Percentiles rank a stretch among this genome's conserved stretches.
These are phyloP conservation scores for Laspeyria flexula DNA, from an alignment of 2,888 invertebrate genomes.

Conservation along the genomic window DNA sequence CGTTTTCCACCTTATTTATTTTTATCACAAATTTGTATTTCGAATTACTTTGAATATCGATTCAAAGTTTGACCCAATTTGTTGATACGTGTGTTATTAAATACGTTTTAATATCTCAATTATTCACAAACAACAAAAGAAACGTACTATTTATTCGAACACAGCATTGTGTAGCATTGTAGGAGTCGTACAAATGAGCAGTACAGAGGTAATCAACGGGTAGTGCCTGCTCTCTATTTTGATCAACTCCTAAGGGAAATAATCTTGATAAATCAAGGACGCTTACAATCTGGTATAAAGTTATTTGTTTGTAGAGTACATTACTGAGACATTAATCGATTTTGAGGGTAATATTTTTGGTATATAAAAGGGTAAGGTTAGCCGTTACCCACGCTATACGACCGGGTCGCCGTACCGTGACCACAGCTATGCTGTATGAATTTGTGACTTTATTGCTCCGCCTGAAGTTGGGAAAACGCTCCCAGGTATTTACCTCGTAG, in stretches of 20 bases:
- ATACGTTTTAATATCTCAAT: no score
- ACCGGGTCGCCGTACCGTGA: constrained; percentile 31
- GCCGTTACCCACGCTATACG: constrained; percentile 26
- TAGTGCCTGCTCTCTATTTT: constrained; percentile 1
- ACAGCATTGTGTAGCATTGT: neutral
- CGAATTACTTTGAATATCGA: no score
- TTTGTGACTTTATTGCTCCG: constrained; percentile 35
- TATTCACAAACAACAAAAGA: neutral
- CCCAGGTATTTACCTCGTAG: constrained; percentile 39
- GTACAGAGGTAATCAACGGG: constrained; percentile 2
- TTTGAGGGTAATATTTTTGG: constrained; percentile 20
- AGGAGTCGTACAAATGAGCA: neutral
- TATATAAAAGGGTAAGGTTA: constrained; percentile 23
- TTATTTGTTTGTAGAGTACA: constrained; percentile 4
- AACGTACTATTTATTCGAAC: neutral
- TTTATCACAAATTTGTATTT: no score
- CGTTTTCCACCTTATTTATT: no score
- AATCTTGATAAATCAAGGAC: constrained; percentile 9
- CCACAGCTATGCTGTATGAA: constrained; percentile 45
- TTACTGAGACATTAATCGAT: constrained; percentile 23
- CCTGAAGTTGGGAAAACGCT: constrained; percentile 23
- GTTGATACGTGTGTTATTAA: no score
- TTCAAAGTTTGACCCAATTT: no score
- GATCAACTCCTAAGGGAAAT: constrained; percentile 7
- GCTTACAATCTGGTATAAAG: constrained; percentile 1